Conservation (phyloP, 2,888 invertebrate genomes). For the Entomobrya proxima region DNA sequence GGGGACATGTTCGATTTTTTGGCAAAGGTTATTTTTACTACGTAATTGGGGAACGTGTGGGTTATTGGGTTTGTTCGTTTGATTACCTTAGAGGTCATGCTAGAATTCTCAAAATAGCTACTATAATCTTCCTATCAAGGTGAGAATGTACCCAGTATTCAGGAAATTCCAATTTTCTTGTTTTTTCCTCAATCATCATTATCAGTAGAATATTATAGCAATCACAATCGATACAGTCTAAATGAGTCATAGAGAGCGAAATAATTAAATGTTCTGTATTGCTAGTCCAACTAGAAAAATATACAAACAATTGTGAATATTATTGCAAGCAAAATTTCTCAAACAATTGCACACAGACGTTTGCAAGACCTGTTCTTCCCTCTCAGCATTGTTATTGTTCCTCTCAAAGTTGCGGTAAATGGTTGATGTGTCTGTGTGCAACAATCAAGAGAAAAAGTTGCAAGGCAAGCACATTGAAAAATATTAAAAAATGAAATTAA, state of each 20-base stretch:
- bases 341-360: slow-evolving; percentile 17
- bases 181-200: not conserved
- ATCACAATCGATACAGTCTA: not conserved
- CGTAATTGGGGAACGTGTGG: not conserved
- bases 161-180: not conserved
- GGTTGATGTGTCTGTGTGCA: not conserved
- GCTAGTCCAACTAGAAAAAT: not conserved
- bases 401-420: slow-evolving; percentile 11
- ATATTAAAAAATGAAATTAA: slow-evolving; percentile 41
- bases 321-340: not conserved
- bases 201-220: too few relatives aligned
- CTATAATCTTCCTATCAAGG: too few relatives aligned
- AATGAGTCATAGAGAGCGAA: not conserved
- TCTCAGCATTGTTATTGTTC: not conserved
- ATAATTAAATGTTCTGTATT: not conserved
- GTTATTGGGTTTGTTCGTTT: slow-evolving; percentile 21
- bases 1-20: not conserved
- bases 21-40: not conserved
- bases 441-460: slow-evolving; percentile 46
- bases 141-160: too few relatives aligned
- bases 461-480: slow-evolving; percentile 36
- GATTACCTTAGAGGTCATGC: not conserved
- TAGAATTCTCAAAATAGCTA: not conserved
- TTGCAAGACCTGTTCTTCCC: slow-evolving; percentile 44
- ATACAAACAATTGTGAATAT: not conserved